phyloP scores from a whole-genome alignment of 2,888 invertebrate species.

The Acleris holmiana region DNA sequence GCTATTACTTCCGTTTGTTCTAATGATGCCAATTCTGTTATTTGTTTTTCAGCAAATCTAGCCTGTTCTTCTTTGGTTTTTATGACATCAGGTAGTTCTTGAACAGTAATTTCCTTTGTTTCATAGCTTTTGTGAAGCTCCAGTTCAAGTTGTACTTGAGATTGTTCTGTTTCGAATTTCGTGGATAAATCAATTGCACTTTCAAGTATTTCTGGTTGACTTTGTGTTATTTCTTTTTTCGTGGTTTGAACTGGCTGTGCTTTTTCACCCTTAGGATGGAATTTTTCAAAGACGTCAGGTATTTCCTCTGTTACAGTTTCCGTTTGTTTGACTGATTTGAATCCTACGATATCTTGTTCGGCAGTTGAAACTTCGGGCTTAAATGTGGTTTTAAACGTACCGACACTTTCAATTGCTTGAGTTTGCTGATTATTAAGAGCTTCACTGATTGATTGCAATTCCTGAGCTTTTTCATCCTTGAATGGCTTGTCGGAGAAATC shows the following conservation, averaged over 20 bases:
- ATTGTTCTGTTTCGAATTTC: slow-evolving; percentile 47
- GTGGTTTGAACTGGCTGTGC: slow-evolving; percentile 46
- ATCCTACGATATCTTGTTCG: not conserved
- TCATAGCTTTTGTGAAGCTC: slow-evolving; percentile 61
- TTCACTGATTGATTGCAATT: not conserved
- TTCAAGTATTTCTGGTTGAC: slow-evolving; percentile 27
- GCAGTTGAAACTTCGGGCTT: not conserved
- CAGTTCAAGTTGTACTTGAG: slow-evolving; percentile 48
- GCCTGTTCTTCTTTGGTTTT: slow-evolving; percentile 40
- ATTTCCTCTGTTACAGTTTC: slow-evolving; percentile 39
- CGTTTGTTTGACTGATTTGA: not conserved
- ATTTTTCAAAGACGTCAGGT: slow-evolving; percentile 40
- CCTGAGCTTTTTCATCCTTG: slow-evolving; percentile 35
- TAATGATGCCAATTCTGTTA: slow-evolving; percentile 59
- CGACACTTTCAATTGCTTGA: not conserved
- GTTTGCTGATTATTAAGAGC: slow-evolving; percentile 9
- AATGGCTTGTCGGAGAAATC: slow-evolving; percentile 43
- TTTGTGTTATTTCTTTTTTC: slow-evolving; percentile 54
- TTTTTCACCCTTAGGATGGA: slow-evolving; percentile 54
- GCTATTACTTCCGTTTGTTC: slow-evolving; percentile 56
- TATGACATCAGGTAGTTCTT: slow-evolving; percentile 52
- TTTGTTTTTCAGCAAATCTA: slow-evolving; percentile 50
- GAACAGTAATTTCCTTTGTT: slow-evolving; percentile 56
- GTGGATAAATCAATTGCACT: slow-evolving; percentile 8
- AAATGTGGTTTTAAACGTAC: not conserved